Conservation (phyloP, 2,113 vertebrate genomes). For the Microcebus lehilahytsara region DNA sequence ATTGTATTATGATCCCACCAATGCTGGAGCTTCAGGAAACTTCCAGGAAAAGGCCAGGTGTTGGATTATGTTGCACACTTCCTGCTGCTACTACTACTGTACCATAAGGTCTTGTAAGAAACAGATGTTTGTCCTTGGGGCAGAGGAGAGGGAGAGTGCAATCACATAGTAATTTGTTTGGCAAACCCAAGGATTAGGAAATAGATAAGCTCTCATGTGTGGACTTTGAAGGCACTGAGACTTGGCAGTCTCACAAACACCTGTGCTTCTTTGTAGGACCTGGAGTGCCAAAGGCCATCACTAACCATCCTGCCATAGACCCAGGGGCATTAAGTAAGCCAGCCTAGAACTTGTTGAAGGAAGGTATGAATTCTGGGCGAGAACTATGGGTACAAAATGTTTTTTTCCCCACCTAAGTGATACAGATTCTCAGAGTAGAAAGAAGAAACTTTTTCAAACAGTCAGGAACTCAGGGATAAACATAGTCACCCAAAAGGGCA, state of each 20-base stretch:
- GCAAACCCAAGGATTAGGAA: neutral
- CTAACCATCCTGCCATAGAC: too few relatives aligned
- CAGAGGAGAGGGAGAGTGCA: neutral
- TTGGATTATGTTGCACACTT: neutral
- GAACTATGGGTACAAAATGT: neutral
- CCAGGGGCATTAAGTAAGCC: neutral
- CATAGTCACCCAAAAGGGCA: neutral
- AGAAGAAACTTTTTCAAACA: neutral
- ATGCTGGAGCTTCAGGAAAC: neutral
- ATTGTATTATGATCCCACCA: neutral
- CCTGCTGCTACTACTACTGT: neutral
- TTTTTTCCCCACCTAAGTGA: neutral
- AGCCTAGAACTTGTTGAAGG: neutral
- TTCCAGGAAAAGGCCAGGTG: neutral
- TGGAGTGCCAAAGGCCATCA: neutral
- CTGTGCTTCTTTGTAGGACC: neutral
- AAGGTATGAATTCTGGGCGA: neutral
- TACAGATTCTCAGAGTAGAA: neutral
- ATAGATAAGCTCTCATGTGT: neutral
- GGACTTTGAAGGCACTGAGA: neutral
- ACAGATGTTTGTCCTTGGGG: neutral
- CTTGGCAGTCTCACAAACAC: neutral
- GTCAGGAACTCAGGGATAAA: neutral
- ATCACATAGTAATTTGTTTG: neutral
- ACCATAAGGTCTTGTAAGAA: neutral